Evolutionary conservation across 2,888 invertebrate genomes (phyloP).

Genomic region (Notodonta dromedarius): DNA sequence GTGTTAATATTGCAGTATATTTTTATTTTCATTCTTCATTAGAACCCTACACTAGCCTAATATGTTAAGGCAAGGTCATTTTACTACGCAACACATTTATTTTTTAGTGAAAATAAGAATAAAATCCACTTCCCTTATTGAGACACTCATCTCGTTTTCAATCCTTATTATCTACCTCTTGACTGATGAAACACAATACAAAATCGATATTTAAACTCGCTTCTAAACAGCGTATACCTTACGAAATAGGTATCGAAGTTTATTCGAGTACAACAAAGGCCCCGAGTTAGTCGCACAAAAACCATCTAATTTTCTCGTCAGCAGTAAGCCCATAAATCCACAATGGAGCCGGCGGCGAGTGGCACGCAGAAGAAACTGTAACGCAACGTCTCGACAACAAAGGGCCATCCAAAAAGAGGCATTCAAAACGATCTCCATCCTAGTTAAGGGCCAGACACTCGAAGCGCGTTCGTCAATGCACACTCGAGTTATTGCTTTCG

Average conservation of each 20-base stretch:
- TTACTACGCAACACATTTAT: too few species aligned
- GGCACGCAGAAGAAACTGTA: conserved; percentile 42
- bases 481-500: conserved; percentile 73
- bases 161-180: too few species aligned
- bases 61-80: too few species aligned
- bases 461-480: conserved; percentile 74
- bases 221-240: neutral
- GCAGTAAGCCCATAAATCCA: conserved; percentile 36
- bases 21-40: too few species aligned
- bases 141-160: too few species aligned
- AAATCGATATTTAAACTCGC: neutral
- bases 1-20: too few species aligned
- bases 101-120: too few species aligned
- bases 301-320: conserved; percentile 38
- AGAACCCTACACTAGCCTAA: too few species aligned
- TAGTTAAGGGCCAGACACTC: conserved; percentile 70
- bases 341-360: conserved; percentile 29
- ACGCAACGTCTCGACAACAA: conserved; percentile 53
- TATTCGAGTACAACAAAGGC: conserved; percentile 4
- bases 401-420: conserved; percentile 70
- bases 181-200: neutral
- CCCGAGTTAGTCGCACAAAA: conserved; percentile 32
- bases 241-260: neutral
- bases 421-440: conserved; percentile 72
- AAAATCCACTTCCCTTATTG: too few species aligned